Conservation (phyloP, 1,140 invertebrate genomes). For the Mesaphorura yosii region DNA sequence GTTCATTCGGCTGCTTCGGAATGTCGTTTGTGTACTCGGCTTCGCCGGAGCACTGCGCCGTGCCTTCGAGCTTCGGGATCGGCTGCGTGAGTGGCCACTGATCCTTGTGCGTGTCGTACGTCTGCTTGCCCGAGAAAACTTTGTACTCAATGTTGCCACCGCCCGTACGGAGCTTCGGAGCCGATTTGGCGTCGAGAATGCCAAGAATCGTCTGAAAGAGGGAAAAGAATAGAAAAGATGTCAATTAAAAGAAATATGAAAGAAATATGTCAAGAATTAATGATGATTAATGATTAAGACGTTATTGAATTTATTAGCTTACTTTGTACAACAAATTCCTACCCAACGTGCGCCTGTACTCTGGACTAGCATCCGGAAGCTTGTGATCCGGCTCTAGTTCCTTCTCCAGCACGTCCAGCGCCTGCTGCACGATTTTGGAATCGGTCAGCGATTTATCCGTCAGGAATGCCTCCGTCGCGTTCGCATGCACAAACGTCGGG, state of each 20-base stretch:
- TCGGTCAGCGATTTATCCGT: slow-evolving; percentile 43
- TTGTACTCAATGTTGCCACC: slow-evolving; percentile 19
- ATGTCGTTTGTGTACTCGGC: slow-evolving; percentile 40
- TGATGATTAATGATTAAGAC: slow-evolving; percentile 31
- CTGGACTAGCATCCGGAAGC: slow-evolving; percentile 45
- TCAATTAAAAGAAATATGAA: slow-evolving; percentile 18
- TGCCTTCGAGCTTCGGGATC: slow-evolving; percentile 38
- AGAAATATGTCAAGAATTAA: neutral
- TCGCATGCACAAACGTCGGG: slow-evolving; percentile 54
- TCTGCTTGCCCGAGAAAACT: slow-evolving; percentile 36
- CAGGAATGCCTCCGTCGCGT: slow-evolving; percentile 52
- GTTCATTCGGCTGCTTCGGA: slow-evolving; percentile 32
- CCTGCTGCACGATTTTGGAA: slow-evolving; percentile 42
- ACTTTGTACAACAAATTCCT: slow-evolving; percentile 63
- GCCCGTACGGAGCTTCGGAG: slow-evolving; percentile 10
- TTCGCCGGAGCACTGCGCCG: slow-evolving; percentile 43
- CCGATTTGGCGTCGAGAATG: slow-evolving; percentile 27
- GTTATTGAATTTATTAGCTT: too few relatives aligned
- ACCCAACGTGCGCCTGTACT: slow-evolving; percentile 51
- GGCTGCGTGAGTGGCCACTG: slow-evolving; percentile 40
- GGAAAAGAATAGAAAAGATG: too few relatives aligned
- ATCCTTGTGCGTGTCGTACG: slow-evolving; percentile 36
- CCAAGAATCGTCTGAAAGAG: slow-evolving; percentile 33
- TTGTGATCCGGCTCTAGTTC: slow-evolving; percentile 50
- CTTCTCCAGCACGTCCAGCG: slow-evolving; percentile 43